Evolutionary conservation across 1,140 invertebrate genomes (phyloP).

Genomic region (Protaetia brevitarsis): DNA sequence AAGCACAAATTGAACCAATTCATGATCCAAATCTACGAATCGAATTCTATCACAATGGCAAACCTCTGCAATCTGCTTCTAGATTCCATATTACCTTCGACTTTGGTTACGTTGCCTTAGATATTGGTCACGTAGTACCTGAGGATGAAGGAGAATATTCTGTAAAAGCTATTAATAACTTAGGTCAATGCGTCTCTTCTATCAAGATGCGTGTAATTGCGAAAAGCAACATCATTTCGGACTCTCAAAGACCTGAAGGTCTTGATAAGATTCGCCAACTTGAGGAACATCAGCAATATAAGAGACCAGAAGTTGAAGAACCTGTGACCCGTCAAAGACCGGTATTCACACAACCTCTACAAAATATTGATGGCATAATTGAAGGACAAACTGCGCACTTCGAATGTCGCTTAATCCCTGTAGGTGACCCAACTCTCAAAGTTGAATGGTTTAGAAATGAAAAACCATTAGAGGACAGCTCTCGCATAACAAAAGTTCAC

Average conservation of each 20-base stretch:
- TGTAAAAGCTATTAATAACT: slow-evolving; percentile 81
- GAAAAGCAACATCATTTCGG: slow-evolving; percentile 85
- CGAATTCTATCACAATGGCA: slow-evolving; percentile 89
- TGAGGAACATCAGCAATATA: slow-evolving; percentile 77
- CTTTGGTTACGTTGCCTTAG: slow-evolving; percentile 92
- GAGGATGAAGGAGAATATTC: slow-evolving; percentile 95
- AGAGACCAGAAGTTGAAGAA: slow-evolving; percentile 74
- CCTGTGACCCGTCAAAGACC: slow-evolving; percentile 85
- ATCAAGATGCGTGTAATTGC: slow-evolving; percentile 79
- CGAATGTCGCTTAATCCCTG: slow-evolving; percentile 95
- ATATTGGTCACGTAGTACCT: slow-evolving; percentile 83
- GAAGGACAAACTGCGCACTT: slow-evolving; percentile 95
- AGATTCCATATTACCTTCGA: slow-evolving; percentile 92
- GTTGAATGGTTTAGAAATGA: slow-evolving; percentile 99
- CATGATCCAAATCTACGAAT: slow-evolving; percentile 87
- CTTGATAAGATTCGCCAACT: slow-evolving; percentile 90
- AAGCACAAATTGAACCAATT: slow-evolving; percentile 86
- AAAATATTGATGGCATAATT: slow-evolving; percentile 83
- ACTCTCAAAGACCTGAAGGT: slow-evolving; percentile 93
- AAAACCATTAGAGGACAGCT: slow-evolving; percentile 88
- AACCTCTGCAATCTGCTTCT: slow-evolving; percentile 79
- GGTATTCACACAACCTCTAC: slow-evolving; percentile 91
- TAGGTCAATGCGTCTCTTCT: slow-evolving; percentile 80
- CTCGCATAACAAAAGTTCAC: slow-evolving; percentile 88
- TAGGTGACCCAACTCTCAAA: slow-evolving; percentile 94